A percentile compares a stretch with the other conserved stretches of the same genome.
Conservation (phyloP, 53 echinoderm and acorn worm genomes). For the Astropecten irregularis region DNA sequence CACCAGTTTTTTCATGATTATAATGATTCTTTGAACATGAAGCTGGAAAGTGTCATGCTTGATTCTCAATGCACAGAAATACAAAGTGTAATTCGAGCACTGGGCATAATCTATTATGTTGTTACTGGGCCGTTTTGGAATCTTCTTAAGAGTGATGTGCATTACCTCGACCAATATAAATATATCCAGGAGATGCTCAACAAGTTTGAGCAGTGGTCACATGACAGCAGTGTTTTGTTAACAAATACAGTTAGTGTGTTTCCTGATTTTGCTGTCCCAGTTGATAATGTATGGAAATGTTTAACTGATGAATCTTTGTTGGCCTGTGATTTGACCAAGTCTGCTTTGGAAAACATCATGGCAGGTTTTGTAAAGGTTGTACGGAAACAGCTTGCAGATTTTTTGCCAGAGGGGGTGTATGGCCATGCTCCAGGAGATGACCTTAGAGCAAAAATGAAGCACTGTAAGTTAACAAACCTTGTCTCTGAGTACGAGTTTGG, state of each 20-base stretch:
- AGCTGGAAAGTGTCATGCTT: conserved; percentile 52
- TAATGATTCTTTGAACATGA: conserved; percentile 46
- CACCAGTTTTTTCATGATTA: conserved; percentile 30
- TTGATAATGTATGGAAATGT: conserved; percentile 25
- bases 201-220: conserved; percentile 28
- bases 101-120: conserved; percentile 42
- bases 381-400: conserved; percentile 44
- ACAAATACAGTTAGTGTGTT: not conserved
- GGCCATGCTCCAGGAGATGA: conserved; percentile 29
- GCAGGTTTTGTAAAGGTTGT: conserved; percentile 47
- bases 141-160: conserved; percentile 13
- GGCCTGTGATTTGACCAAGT: not conserved
- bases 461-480: conserved; percentile 56
- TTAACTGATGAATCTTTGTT: not conserved
- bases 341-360: conserved; percentile 23
- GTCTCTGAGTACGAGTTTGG: conserved; percentile 60
- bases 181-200: conserved; percentile 42
- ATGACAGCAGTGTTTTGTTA: conserved; percentile 11
- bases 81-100: conserved; percentile 28
- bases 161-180: conserved; percentile 42
- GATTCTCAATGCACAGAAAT: conserved; percentile 22
- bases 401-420: conserved; percentile 48
- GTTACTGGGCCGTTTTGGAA: conserved; percentile 56
- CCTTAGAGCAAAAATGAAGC: conserved; percentile 31
- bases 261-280: not conserved